Evolutionary conservation across 2,888 invertebrate species (phyloP).

Genomic region (Microplitis manilae): DNA sequence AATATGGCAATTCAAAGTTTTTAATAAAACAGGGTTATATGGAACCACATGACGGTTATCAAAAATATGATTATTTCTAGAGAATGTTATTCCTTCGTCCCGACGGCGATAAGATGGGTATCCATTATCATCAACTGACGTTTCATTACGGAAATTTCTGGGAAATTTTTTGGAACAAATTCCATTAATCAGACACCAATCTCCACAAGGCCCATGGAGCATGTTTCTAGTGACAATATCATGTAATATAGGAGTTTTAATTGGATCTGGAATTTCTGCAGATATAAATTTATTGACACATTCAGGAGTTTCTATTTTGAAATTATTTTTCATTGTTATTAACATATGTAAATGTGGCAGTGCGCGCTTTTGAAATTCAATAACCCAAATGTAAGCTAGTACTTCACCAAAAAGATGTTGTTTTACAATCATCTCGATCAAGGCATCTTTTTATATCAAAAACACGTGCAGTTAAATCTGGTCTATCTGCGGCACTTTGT

Average conservation of each 20-base stretch:
- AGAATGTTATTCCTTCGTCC: constrained; percentile 42
- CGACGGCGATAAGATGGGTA: constrained; percentile 29
- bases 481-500: constrained; percentile 47
- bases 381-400: constrained; percentile 40
- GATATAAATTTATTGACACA: constrained; percentile 47
- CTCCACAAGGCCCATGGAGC: constrained; percentile 53
- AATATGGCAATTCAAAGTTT: constrained; percentile 9
- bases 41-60: constrained; percentile 7
- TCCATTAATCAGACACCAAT: not conserved
- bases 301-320: constrained; percentile 47
- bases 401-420: constrained; percentile 45
- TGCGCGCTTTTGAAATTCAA: constrained; percentile 50
- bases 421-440: constrained; percentile 40
- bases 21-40: not conserved
- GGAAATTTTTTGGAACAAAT: constrained; percentile 32
- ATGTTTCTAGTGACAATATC: constrained; percentile 60
- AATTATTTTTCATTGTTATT: constrained; percentile 43
- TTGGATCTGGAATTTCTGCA: constrained; percentile 62
- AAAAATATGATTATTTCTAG: constrained; percentile 8
- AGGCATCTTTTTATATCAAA: constrained; percentile 41
- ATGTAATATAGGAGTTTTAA: constrained; percentile 53
- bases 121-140: constrained; percentile 40
- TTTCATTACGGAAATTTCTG: constrained; percentile 37
- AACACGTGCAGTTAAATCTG: constrained; percentile 41
- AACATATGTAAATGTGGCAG: constrained; percentile 48